These are phyloP conservation scores for Dendrolimus kikuchii DNA, from an alignment of 1,140 invertebrate species.

Conservation along the genomic window DNA sequence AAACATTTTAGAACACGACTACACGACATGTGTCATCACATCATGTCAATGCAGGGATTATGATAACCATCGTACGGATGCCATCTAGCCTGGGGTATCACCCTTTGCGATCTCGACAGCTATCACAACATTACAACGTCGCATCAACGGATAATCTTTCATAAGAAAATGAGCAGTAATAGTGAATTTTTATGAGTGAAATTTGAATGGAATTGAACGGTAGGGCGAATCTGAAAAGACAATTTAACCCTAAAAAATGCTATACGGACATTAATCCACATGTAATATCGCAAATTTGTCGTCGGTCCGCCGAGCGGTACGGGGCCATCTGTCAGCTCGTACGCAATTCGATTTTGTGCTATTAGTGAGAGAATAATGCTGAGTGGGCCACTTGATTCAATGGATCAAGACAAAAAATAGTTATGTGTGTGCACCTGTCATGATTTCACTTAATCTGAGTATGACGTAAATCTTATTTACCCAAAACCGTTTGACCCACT, in stretches of 20 bases:
- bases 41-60: conserved; percentile 71
- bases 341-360: conserved; percentile 57
- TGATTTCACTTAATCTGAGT: too few relatives aligned
- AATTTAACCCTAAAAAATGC: conserved; percentile 72
- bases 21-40: conserved; percentile 71
- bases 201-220: conserved; percentile 11
- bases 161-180: conserved; percentile 11
- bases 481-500: too few relatives aligned
- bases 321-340: conserved; percentile 56
- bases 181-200: conserved; percentile 12
- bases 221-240: conserved; percentile 63
- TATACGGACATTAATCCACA: conserved; percentile 67
- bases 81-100: conserved; percentile 66
- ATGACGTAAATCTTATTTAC: too few relatives aligned
- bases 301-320: conserved; percentile 40
- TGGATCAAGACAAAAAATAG: conserved; percentile 20
- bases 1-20: conserved; percentile 63
- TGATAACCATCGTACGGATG: conserved; percentile 69
- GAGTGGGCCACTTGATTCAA: conserved; percentile 39
- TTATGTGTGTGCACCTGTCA: conserved; percentile 5
- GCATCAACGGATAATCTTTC: conserved; percentile 13
- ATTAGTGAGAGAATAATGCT: conserved; percentile 37
- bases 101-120: conserved; percentile 60
- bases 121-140: conserved; percentile 12
- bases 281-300: conserved; percentile 72